Evolutionary conservation across 2,113 vertebrate species (phyloP), one percentile per base, ranked within the genome.

Genomic region (Pholis gunnellus): DNA sequence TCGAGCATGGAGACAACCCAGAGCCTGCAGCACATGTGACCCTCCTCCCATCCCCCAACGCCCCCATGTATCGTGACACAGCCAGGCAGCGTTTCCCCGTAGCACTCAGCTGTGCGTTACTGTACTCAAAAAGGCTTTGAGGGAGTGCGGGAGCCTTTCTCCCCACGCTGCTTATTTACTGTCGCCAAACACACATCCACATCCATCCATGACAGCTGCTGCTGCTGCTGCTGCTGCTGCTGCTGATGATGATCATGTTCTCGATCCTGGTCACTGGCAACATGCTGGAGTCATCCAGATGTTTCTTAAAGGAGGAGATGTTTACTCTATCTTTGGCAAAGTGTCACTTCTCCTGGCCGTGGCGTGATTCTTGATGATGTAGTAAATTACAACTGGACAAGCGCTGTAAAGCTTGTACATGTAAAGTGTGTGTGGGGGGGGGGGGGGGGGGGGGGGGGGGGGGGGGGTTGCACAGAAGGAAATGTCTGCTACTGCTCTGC

Each of bases 71-170:
- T 60, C 31, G 42, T 75, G 63, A 77, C 79, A 86, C 79, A 78
- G 59, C 64, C 76, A 42, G 81, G 22, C 63, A 66, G 68, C 75
- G 42, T 29, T 73, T 76, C 85, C 87, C 69, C n/a, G 42, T 77
- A 83, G 88, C 72, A 15, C 84, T 87, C 89, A 80, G 83, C 85
- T 89, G 85, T 82, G 70, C 13, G 29, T 67, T 85, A 87, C 89
- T 88, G 86, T 88, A 92, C 82, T 82, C 46, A 0, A 9, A 20
- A 67, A 54, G 56, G 44, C 82, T 89, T 78, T 0, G 46, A n/a
- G 77, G 85, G 88, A 34, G 36, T 40, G 22, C 5, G 0, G 81
- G 61, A 76, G 76, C 63, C 69, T 67, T 25, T 71, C 52, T 68
- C 73, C 42, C 68, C 72, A 14, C 78, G 79, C 75, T 85, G 79